Evolutionary conservation across 2,888 invertebrate species (phyloP), one percentile per base, ranked within the genome.

Genomic region (Macaria notata): DNA sequence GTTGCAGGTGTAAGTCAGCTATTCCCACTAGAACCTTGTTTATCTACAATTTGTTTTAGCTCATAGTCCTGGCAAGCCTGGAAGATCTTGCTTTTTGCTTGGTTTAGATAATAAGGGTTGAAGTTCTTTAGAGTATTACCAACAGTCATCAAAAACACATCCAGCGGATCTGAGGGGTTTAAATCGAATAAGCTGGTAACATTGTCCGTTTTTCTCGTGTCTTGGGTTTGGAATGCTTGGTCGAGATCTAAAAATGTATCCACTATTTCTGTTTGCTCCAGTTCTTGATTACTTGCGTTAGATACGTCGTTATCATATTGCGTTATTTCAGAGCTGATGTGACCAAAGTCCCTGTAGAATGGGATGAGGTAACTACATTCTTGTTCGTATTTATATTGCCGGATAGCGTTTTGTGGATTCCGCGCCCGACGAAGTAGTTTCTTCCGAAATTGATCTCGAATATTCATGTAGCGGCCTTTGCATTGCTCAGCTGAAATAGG

Each of bases 41-140:
- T 43, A 29, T 54, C 46, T 19, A 42, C 42, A 29, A 58, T 42
- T 67, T 90, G 90, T 62, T 88, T 74, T 54, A 90, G 61, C 65
- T 90, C 90, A 63, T 84, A 89, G 45, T 90, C 88, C 59, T 89
- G 90, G 0, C 90, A 88, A 9, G 88, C 83, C 45, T 88, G 87
- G 51, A 89, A 89, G 50, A 90, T 88, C 64, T 88, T 87, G 59
- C 82, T 86, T 64, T 90, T 90, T 2, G 90, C 89, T 68, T 88
- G 87, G 52, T 90, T 90, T 65, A 89, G 49, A 31, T 85, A 86
- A 56, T 85, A 86, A 0, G 89, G 89, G 0, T 72, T 81, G 6
- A 90, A 83, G 46, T 82, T 88, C 56, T 81, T 77, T 1, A 90
- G 50, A 0, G 89, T 89, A 0, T 83, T 73, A 0, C 89, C 89